These are phyloP conservation scores for Sprattus sprattus DNA, from an alignment of 2,113 vertebrate species.

Conservation along the genomic window DNA sequence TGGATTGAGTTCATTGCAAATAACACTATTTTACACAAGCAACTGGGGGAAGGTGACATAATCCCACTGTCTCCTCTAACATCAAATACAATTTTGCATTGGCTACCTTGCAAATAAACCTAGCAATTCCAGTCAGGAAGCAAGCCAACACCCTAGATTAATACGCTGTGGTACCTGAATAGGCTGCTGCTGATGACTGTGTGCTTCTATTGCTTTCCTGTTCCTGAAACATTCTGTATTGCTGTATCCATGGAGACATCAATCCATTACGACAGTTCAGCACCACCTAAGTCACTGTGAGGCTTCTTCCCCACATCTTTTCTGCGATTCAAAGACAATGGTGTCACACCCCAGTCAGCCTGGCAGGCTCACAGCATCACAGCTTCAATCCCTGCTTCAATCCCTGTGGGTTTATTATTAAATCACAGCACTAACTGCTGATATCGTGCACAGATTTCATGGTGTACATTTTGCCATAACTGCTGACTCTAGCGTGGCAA, in stretches of 20 bases:
- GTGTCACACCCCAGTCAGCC: not conserved
- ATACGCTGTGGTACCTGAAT: not conserved
- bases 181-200: not conserved
- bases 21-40: not conserved
- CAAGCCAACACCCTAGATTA: not conserved
- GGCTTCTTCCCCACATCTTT: not conserved
- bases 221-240: not conserved
- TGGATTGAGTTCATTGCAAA: not conserved
- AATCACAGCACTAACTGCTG: not conserved
- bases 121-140: not conserved
- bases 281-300: constrained; percentile 23
- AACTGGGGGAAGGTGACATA: not conserved
- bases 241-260: constrained; percentile 40
- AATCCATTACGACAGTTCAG: constrained; percentile 35
- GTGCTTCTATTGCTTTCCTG: not conserved
- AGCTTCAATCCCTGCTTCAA: not conserved
- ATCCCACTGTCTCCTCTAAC: too few species aligned
- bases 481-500: not conserved
- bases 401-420: not conserved
- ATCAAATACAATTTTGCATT: too few species aligned
- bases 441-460: not conserved
- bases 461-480: not conserved
- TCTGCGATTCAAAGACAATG: not conserved
- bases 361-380: not conserved
- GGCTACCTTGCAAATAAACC: too few species aligned